A percentile compares a stretch with the other conserved stretches of the same genome.
phyloP scores from a whole-genome alignment of 1,140 invertebrate species.

The Meloidogyne floridensis region DNA sequence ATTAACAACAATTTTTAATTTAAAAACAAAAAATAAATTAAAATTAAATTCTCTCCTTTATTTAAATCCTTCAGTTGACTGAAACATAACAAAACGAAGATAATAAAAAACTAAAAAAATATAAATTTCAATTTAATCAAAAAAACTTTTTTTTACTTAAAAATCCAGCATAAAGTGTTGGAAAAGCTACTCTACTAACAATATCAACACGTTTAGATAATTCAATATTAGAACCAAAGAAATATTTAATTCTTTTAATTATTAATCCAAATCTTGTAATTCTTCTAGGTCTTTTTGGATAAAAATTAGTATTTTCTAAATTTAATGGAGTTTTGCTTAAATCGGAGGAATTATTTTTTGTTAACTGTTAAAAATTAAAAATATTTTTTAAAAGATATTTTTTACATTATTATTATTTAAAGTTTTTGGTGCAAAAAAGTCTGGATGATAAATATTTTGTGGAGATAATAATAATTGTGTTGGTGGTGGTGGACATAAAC shows the following conservation, averaged over 20 bases:
- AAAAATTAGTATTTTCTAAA: slow-evolving; percentile 37
- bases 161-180: slow-evolving; percentile 24
- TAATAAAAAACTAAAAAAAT: slow-evolving; percentile 29
- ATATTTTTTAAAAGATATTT: not conserved
- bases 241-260: slow-evolving; percentile 29
- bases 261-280: slow-evolving; percentile 14
- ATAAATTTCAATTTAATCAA: not conserved
- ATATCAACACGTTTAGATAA: slow-evolving; percentile 60
- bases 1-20: not conserved
- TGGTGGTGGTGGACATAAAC: slow-evolving; percentile 52
- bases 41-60: not conserved
- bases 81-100: slow-evolving; percentile 27
- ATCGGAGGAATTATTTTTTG: slow-evolving; percentile 31
- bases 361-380: not conserved
- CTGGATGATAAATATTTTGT: slow-evolving; percentile 30
- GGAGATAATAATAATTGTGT: slow-evolving; percentile 16
- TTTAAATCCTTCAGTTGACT: slow-evolving; percentile 7
- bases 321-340: slow-evolving; percentile 17
- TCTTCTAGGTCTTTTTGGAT: slow-evolving; percentile 35
- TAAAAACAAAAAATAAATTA: not conserved
- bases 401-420: not conserved
- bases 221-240: slow-evolving; percentile 50
- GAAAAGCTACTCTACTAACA: slow-evolving; percentile 17
- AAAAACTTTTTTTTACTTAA: slow-evolving; percentile 2
- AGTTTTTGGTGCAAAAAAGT: slow-evolving; percentile 33